Percentiles rank a stretch among this genome's conserved stretches.
These are phyloP conservation scores for Leucoraja erinaceus DNA, from an alignment of 2,113 vertebrate genomes.

Conservation along the genomic window DNA sequence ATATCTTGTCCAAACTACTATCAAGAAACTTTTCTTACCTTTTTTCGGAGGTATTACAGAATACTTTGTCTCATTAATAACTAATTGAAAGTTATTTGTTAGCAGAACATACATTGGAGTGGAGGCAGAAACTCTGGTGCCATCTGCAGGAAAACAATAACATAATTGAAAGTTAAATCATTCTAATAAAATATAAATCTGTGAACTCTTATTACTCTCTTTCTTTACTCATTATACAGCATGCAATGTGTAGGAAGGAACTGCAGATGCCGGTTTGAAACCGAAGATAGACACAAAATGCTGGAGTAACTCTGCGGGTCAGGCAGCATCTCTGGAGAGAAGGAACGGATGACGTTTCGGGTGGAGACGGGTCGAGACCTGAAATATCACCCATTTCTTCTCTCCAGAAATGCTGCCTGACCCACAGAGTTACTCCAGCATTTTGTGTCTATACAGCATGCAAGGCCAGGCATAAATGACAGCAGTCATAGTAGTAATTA, in stretches of 20 bases:
- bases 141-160: conserved; percentile 59
- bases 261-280: no score
- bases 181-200: neutral
- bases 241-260: no score
- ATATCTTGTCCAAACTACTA: neutral
- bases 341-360: no score
- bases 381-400: no score
- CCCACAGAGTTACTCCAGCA: no score
- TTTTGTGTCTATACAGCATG: neutral
- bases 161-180: neutral
- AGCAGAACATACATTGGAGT: conserved; percentile 70
- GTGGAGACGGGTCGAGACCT: no score
- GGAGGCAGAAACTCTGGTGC: conserved; percentile 60
- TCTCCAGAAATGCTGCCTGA: no score
- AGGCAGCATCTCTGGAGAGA: no score
- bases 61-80: conserved; percentile 66
- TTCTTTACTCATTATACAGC: neutral
- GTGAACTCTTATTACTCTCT: no score
- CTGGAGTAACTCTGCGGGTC: no score
- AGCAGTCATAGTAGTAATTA: neutral
- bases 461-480: neutral
- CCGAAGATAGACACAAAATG: no score
- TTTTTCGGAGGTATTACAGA: conserved; percentile 56
- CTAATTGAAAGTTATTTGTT: conserved; percentile 73
- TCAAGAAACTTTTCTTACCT: conserved; percentile 55